Base-by-base conservation (phyloP, 1,140 invertebrate genomes). In the Drosophila sturtevanti region DNA sequence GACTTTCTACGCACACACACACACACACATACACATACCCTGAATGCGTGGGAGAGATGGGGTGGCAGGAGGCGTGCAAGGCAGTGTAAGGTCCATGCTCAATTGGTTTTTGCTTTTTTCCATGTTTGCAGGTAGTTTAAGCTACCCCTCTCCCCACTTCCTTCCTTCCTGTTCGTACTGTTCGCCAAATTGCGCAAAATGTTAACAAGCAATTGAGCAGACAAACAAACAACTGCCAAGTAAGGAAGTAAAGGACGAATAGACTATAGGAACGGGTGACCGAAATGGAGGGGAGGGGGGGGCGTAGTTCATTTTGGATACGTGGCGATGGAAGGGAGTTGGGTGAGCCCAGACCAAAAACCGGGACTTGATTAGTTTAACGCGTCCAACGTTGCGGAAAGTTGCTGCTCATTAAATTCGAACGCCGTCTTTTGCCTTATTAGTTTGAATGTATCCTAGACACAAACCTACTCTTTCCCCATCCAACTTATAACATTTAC, bases 161-260 rank as follows among this genome's bases (percentile, higher is more conserved):
- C 7, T 12, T 16, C 63, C 5, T 22, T 21, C 14, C 31, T 35
- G 38, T 69, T 60, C 58, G 60, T 56, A 68, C 59, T 56, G 18
- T 35, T 81, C 52, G 68, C 81, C 77, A 89, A 89, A 89, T 89
- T 89, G 84, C 85, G 70, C 77, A 89, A 87, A 89, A 89, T 89
- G 84, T 89, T 89, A 89, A 89, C 84, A 89, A 89, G 84, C 85
- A 89, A 89, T 89, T 89, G 84, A 89, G 84, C 84, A 89, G 77
- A 89, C 84, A 84, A 89, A 85, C 84, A 89, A 89, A 89, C 85
- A 84, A 84, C 73, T 84, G 76, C 89, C 77, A 18, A 18, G 16
- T 48, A 48, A 48, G 41, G 10, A 48, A 48, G 9, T 21, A 18
- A 48, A 48, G 9, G 16, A 21, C 41, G 41, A 4, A 48, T 48